These are phyloP conservation scores for Oceanodroma tethys DNA, from an alignment of 2,113 vertebrate species.

Conservation along the genomic window DNA sequence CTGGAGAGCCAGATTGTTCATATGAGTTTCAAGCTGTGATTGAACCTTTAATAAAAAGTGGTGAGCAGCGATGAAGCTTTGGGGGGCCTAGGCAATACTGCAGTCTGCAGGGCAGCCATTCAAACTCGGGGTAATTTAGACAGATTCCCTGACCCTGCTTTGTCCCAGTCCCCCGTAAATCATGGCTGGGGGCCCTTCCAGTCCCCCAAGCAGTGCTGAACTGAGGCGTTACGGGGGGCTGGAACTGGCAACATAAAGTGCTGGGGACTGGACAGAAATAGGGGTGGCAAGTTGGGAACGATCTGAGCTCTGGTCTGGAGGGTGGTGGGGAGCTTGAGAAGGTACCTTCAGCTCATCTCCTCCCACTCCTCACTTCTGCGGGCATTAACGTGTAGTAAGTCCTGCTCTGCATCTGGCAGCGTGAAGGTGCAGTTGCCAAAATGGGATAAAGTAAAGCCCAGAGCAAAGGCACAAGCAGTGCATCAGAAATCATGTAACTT, in stretches of 20 bases:
- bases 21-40: neutral
- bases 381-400: neutral
- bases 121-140: neutral
- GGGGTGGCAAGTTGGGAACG: neutral
- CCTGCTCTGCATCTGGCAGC: neutral
- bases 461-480: neutral
- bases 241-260: neutral
- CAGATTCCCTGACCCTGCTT: neutral
- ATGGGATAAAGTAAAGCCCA: neutral
- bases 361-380: neutral
- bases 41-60: neutral
- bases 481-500: neutral
- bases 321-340: neutral
- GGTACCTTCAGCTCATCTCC: neutral
- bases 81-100: neutral
- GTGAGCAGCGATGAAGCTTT: neutral
- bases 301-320: neutral
- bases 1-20: neutral
- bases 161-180: neutral
- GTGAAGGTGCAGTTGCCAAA: neutral
- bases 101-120: neutral
- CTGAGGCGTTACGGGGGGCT: accelerated
- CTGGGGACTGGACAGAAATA: neutral
- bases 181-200: neutral
- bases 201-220: neutral